These are phyloP conservation scores for Heterodera carotae DNA, from an alignment of 1,140 invertebrate genomes.

Conservation along the genomic window DNA sequence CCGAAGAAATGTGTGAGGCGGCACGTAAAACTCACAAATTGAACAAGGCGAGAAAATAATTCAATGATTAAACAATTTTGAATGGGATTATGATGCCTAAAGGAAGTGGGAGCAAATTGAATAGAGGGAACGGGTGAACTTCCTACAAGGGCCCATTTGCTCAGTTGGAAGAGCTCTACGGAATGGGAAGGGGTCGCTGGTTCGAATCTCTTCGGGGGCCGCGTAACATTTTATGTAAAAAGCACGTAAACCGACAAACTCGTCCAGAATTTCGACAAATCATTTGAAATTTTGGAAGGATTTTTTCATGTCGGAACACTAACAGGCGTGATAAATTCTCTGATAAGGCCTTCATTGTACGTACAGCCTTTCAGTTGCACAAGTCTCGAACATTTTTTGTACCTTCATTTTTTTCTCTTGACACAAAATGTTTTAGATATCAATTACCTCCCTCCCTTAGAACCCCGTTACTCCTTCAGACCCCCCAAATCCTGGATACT, in stretches of 20 bases:
- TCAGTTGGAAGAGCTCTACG: not conserved
- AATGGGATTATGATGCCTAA: too few relatives aligned
- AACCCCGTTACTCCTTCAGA: too few relatives aligned
- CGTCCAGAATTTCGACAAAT: not conserved
- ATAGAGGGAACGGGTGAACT: too few relatives aligned
- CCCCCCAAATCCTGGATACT: too few relatives aligned
- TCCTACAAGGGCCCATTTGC: too few relatives aligned
- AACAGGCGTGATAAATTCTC: not conserved
- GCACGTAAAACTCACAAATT: constrained; percentile 78
- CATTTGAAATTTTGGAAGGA: not conserved
- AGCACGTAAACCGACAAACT: not conserved
- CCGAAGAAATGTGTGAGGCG: constrained; percentile 76
- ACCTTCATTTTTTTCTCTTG: not conserved
- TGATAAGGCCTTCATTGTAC: not conserved
- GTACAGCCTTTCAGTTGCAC: not conserved
- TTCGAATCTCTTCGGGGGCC: constrained; percentile 6
- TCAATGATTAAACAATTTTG: too few relatives aligned
- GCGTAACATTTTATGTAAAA: too few relatives aligned
- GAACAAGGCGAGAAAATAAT: constrained; percentile 70
- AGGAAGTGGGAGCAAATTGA: too few relatives aligned
- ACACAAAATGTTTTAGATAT: too few relatives aligned
- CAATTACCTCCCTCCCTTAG: not conserved
- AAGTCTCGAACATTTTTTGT: not conserved
- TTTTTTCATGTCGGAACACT: not conserved
- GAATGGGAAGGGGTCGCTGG: not conserved